Base-by-base conservation (phyloP, 1,140 invertebrate species). In the Conopomorpha cramerella region DNA sequence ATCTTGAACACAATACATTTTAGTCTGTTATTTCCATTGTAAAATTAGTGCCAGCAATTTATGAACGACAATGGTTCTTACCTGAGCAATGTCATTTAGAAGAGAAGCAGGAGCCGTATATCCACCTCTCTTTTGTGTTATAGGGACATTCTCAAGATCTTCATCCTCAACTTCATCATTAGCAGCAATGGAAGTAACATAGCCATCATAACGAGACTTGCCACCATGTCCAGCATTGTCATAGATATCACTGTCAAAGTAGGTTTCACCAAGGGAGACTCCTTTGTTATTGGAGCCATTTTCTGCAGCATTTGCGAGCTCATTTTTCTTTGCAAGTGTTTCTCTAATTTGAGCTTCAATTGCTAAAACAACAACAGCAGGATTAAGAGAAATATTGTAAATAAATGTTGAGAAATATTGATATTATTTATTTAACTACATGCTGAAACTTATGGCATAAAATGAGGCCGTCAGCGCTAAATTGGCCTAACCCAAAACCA, bases 221-320 rank as follows among this genome's bases (percentile, higher is more conserved):
- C 81, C 81, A 15, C 63, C 72, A 36, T 76, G 73, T 12, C 73
- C 72, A 18, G 70, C 65, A 34, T 83, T 87, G 61, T 93, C 93
- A 74, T 97, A 98, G 48, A 98, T 94, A 49, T 97, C 94, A 58
- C 86, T 87, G 76, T 98, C 95, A 79, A 92, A 96, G 53, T 87
- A 92, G 53, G 87, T 88, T 47, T 94, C 90, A 35, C 92, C 91
- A 30, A 97, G 77, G 2, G 90, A 90, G n/a, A 96, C 91, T 37
- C 92, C 85, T 49, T n/a, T n/a, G 4, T 84, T 82, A 6, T 81
- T 79, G 14, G 81, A 78, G 10, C 80, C 76, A 43, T 80, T 78
- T 59, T 79, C 82, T n/a, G n/a, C n/a, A n/a, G n/a, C n/a, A n/a
- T n/a, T n/a, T 31, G 84, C 78, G n/a, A 84, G 64, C 49, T 89